Evolutionary conservation across 1,140 invertebrate species (phyloP), one percentile per base, ranked within the genome.

Genomic region (Caerostris darwini): DNA sequence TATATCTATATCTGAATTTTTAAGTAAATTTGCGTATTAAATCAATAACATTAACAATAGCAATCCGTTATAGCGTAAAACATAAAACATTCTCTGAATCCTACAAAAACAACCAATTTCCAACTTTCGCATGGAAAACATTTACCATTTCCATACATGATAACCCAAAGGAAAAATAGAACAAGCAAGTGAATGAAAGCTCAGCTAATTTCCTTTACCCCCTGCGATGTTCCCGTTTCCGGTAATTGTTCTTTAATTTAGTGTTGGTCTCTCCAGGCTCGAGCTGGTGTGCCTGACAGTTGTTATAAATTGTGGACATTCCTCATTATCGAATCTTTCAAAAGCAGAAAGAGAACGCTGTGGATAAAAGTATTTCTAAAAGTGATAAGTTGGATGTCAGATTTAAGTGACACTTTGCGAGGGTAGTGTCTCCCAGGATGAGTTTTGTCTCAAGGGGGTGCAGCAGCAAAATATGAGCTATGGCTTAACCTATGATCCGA

Each of bases 281-380:
- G 17, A 19, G 19, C 88, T 14, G 53, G n/a, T 90, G 88, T 77
- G 19, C 56, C n/a, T 50, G 88, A 58, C 88, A 90, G 88, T 3
- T 19, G 88, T 34, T 90, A 90, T 90, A 90, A 90, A 90, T 90
- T 77, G 67, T 56, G 14, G 19, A 19, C 88, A 90, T 77, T 71
- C 19, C 88, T 90, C 88, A 90, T 90, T 90, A 90, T 90, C 67
- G 69, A 77, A 71, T 90, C 64, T 69, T 71, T 90, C 88, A 90
- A 71, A 50, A 90, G 8, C 88, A 90, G 88, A 90, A 90, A 90
- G 67, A 71, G 64, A 71, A 34, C 34, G 50, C 19, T 67, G 19
- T 54, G n/a, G 58, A 88, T 61, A 71, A 77, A 57, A 90, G 67
- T 56, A 77, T 8, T 85, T n/a, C 53, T n/a, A 71, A 57, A 34